A percentile compares a stretch with the other conserved stretches of the same genome.
Evolutionary conservation across 1,140 invertebrate species (phyloP).

Genomic region (Brachionus rotundiformis): DNA sequence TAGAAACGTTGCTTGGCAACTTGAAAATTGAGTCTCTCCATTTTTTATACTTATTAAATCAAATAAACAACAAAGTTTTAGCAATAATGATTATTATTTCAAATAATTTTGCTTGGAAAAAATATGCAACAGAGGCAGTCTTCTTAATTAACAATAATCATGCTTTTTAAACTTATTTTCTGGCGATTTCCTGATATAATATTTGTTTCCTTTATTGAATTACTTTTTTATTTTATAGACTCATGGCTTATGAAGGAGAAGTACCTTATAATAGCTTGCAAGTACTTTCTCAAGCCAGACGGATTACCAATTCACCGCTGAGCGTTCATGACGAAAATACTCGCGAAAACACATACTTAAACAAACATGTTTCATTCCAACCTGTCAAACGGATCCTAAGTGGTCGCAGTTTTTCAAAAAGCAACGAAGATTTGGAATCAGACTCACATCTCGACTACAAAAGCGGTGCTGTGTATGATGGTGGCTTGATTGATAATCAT

Average conservation of each 20-base stretch:
- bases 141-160: not conserved
- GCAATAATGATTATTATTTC: conserved; percentile 3
- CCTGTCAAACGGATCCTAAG: not conserved
- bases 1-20: not conserved
- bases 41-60: conserved; percentile 8
- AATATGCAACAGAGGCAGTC: not conserved
- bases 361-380: not conserved
- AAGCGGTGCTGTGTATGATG: conserved; percentile 61
- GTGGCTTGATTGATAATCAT: conserved; percentile 57
- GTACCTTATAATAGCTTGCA: conserved; percentile 33
- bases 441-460: conserved; percentile 55
- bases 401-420: not conserved
- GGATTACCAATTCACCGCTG: conserved; percentile 21
- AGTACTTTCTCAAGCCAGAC: conserved; percentile 42
- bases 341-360: not conserved
- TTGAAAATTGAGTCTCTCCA: not conserved
- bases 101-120: conserved; percentile 6
- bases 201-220: not conserved
- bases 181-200: not conserved
- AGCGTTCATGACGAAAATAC: not conserved
- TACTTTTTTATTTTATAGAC: not conserved
- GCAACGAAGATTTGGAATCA: not conserved
- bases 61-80: conserved; percentile 22
- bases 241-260: conserved; percentile 36
- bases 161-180: not conserved